These are phyloP conservation scores for Mesochorus sp. DNA, from an alignment of 2,888 invertebrate genomes.

Conservation along the genomic window DNA sequence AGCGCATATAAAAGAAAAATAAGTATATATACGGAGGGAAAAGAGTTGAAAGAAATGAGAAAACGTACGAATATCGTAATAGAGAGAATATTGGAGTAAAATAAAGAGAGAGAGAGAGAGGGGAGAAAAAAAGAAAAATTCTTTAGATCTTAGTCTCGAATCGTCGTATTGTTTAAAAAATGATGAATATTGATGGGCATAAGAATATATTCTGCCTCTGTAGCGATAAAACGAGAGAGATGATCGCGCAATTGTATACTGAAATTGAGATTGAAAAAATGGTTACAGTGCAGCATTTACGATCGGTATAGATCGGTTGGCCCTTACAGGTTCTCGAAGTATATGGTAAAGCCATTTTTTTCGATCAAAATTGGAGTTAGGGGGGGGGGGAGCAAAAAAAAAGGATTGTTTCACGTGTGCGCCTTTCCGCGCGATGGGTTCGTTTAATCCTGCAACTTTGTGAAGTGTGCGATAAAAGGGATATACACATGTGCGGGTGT, in stretches of 20 bases:
- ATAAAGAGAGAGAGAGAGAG: not conserved
- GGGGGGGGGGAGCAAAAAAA: not conserved
- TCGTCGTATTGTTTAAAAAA: too few species aligned
- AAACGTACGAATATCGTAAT: not conserved
- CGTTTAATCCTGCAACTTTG: not conserved
- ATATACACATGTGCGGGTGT: not conserved
- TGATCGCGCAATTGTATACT: too few species aligned
- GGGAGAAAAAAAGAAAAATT: not conserved
- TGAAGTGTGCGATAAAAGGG: conserved; percentile 5
- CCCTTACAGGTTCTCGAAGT: too few species aligned
- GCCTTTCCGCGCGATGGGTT: not conserved
- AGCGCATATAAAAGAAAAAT: not conserved
- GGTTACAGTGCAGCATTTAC: too few species aligned
- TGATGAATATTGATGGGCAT: too few species aligned
- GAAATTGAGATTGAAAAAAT: too few species aligned
- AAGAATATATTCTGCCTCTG: too few species aligned
- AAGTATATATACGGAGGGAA: not conserved
- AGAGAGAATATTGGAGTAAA: not conserved
- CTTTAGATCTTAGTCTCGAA: not conserved
- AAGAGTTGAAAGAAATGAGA: not conserved
- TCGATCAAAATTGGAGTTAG: not conserved
- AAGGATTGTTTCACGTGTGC: not conserved
- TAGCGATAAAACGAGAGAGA: too few species aligned
- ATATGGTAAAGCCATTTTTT: not conserved
- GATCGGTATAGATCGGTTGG: too few species aligned